Evolutionary conservation across 2,888 invertebrate species (phyloP), one percentile per base, ranked within the genome.

Genomic region (Chalcosyrphus nemorum): DNA sequence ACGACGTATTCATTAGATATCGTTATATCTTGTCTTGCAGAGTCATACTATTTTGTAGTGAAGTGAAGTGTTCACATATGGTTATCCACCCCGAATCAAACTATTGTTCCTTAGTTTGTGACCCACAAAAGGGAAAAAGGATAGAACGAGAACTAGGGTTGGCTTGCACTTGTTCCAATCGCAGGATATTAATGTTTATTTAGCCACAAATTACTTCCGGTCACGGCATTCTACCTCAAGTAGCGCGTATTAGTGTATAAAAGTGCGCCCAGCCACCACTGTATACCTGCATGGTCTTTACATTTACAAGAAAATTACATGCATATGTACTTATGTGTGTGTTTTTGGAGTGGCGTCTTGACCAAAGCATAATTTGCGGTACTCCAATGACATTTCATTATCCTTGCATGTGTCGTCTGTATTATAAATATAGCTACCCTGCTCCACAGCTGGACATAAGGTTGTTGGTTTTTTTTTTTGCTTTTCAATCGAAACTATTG

Each of bases 141-240:
- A 57, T 24, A 59, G 47, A 77, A 66, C 57, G 70, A 76, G 57
- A 47, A 52, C 50, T 35, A 21, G 70, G n/a, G 43, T 70, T 61
- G 78, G 57, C 59, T 75, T 80, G 74, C 84, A 84, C 84, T 84
- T 84, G 84, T 84, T 84, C 29, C 74, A 80, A 80, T 80, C 74
- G 84, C 86, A 87, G 87, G 87, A 88, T 86, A 88, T 87, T 86
- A 86, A 78, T 87, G 86, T 87, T 87, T 87, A 87, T 86, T 86
- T 86, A 86, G 74, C 86, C 86, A 86, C 87, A 87, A 87, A 87
- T 86, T 77, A 87, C 86, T 87, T 88, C 88, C 88, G 87, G 87
- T 88, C 88, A 87, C 88, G 88, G 56, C 35, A 82, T 47, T 13
- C 61, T 74, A 74, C 66, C 72, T 82, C 78, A 82, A 78, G 77